A percentile compares a stretch with the other conserved stretches of the same genome.
These are phyloP conservation scores for Thryonomys swinderianus DNA, from an alignment of 2,113 vertebrate genomes.

Conservation along the genomic window DNA sequence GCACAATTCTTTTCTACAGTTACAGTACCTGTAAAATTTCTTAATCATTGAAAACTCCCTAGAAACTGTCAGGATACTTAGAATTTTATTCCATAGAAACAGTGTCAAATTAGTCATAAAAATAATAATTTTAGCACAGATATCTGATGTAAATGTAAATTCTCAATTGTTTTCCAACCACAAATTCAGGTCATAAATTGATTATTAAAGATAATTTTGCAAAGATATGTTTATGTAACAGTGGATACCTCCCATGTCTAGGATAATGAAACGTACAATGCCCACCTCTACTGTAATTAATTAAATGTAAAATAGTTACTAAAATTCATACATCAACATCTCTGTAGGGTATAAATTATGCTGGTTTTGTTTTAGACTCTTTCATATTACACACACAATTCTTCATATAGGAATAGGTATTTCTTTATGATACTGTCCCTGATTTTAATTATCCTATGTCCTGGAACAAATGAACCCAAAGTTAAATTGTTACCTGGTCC, in stretches of 20 bases:
- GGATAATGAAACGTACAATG: neutral
- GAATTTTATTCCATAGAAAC: constrained; percentile 48
- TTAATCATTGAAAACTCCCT: constrained; percentile 33
- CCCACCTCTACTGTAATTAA: neutral
- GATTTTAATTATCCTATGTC: neutral
- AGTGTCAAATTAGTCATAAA: constrained; percentile 41
- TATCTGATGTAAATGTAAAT: constrained; percentile 32
- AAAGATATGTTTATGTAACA: constrained; percentile 47
- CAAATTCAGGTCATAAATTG: constrained; percentile 55
- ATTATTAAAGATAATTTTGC: constrained; percentile 34
- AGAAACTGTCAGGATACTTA: constrained; percentile 62
- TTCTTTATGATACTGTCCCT: neutral
- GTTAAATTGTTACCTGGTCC: neutral
- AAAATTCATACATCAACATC: neutral
- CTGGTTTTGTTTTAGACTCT: neutral
- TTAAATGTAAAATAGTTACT: constrained; percentile 11
- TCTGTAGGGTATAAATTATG: neutral
- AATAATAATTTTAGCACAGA: neutral
- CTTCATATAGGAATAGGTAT: neutral
- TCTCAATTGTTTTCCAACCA: constrained; percentile 33
- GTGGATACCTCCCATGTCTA: constrained; percentile 4
- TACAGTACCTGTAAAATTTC: constrained; percentile 42
- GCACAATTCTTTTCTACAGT: constrained; percentile 51
- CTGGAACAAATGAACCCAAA: neutral
- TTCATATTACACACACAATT: neutral